Percentiles rank a stretch among this genome's conserved stretches.
Evolutionary conservation across 2,797 vertebrate species (phyloP).

Genomic region (Darevskia nairensis): DNA sequence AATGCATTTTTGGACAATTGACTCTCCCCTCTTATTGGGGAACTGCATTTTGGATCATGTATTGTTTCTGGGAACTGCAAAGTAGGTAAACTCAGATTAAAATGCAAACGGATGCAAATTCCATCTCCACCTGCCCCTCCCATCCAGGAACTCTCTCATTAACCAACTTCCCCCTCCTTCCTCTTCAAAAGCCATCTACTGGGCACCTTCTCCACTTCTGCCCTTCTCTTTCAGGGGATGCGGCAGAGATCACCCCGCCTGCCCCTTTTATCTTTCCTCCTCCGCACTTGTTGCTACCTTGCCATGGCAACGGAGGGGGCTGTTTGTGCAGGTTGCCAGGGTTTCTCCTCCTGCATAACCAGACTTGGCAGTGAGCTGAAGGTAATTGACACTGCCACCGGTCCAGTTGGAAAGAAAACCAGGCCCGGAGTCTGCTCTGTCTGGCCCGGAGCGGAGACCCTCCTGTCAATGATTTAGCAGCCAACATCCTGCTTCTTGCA

Average conservation of each 20-base stretch:
- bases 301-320: constrained; percentile 75
- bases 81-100: too few relatives aligned
- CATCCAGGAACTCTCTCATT: neutral
- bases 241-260: constrained; percentile 30
- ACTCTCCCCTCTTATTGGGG: too few relatives aligned
- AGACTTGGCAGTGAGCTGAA: constrained; percentile 55
- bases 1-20: too few relatives aligned
- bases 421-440: neutral
- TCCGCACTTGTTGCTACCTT: constrained; percentile 51
- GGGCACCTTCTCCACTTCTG: neutral
- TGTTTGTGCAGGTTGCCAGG: constrained; percentile 75
- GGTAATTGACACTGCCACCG: constrained; percentile 31
- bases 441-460: neutral
- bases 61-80: too few relatives aligned
- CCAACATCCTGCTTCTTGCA: too few relatives aligned
- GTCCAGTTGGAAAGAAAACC: constrained; percentile 2
- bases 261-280: constrained; percentile 54
- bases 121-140: too few relatives aligned
- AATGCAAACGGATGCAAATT: too few relatives aligned
- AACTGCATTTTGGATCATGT: too few relatives aligned
- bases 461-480: too few relatives aligned
- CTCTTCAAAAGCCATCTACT: neutral
- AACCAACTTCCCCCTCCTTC: neutral
- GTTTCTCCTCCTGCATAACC: constrained; percentile 70
- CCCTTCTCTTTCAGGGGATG: constrained; percentile 33